Base-by-base conservation (phyloP, 2,113 vertebrate species). In the Fulmarus glacialis region DNA sequence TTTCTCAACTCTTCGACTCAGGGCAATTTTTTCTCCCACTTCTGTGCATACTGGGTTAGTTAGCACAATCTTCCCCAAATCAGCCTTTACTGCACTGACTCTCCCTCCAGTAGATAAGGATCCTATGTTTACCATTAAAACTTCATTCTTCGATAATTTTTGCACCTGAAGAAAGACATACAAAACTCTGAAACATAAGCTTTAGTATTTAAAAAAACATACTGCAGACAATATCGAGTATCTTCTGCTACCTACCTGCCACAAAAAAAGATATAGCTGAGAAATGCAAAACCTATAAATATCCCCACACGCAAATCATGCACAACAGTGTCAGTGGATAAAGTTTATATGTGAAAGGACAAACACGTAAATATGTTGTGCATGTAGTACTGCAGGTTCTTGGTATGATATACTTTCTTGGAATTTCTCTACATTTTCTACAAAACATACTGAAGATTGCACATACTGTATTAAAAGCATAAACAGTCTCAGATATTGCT, bases 51-150 rank as follows among this genome's bases (percentile, higher is more conserved):
- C 99, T 19, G 99, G 99, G 96, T 99, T 99, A 73, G 99, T 99
- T 32, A 99, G 98, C 89, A 99, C 99, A 23, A 99, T 99, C 98
- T 99, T 99, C 74, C 99, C 99, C 98, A 99, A 97, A 98, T 99
- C 99, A 16, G 99, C 99, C 95, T 99, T 99, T 70, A 99, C 99
- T 45, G 99, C 99, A 91, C 99, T 99, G 93, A 99, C 99, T 60
- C 99, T 99, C 53, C 99, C 99, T 68, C 99, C 99, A 12, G 99
- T 99, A 6, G 99, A 99, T 93, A 99, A 85, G 5, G 99, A 99
- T 93, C 99, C 99, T 96, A 99, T 99, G 98, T 99, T 99, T 70
- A 99, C 99, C 99, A 99, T 99, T 97, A 99, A 97, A 82, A 99
- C 99, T 98, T 99, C 99, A 92, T 99, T 99, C 98, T 99, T 99